A percentile compares a stretch with the other conserved stretches of the same genome.
Evolutionary conservation across 2,797 vertebrate genomes (phyloP).

Genomic region (Acanthiza pusilla): DNA sequence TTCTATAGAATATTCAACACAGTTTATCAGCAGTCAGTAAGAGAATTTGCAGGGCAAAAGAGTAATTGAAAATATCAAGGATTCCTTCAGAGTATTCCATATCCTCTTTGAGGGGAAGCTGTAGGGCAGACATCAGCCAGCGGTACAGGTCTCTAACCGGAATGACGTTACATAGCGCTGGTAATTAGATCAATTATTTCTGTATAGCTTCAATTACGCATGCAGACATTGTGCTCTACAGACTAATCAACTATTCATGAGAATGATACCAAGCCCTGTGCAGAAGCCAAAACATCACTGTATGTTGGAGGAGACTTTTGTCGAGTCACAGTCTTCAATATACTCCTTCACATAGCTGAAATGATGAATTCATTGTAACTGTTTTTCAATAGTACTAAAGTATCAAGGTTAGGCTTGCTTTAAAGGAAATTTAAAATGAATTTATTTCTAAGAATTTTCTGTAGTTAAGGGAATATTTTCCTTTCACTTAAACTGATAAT

Average conservation of each 20-base stretch:
- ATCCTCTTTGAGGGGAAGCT: background rate
- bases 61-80: background rate
- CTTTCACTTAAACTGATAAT: background rate
- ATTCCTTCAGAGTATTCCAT: background rate
- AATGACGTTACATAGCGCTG: background rate
- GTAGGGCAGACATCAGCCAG: background rate
- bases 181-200: background rate
- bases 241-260: background rate
- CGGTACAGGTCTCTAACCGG: background rate
- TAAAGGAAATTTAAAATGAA: background rate
- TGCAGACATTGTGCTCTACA: background rate
- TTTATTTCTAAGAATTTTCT: background rate
- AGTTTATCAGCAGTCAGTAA: background rate
- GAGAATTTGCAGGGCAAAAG: background rate
- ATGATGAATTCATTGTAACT: background rate
- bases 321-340: background rate
- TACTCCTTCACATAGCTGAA: background rate
- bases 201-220: background rate
- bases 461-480: background rate
- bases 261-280: background rate
- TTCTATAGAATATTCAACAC: background rate
- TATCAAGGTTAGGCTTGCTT: background rate
- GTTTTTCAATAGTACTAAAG: background rate
- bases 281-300: background rate
- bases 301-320: background rate